Base-by-base conservation (phyloP, 2,888 invertebrate genomes). In the Heterodera filipjevi region DNA sequence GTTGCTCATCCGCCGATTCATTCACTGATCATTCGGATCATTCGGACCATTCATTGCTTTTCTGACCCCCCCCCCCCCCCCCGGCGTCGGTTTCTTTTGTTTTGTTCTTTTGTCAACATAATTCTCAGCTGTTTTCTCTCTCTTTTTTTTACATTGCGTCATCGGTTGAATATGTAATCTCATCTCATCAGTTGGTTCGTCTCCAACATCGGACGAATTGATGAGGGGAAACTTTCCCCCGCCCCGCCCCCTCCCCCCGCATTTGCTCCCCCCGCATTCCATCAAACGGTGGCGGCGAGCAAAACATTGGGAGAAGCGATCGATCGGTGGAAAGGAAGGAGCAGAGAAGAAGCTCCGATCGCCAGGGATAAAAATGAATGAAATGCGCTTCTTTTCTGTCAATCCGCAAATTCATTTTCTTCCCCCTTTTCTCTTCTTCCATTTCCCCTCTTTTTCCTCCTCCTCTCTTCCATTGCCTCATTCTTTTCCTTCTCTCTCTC, bases 291-390 rank as follows among this genome's bases (percentile, higher is more conserved):
- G 39, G 39, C 5, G 10, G 39, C 53, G 59, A 27, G 19, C 59
- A 59, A 27, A 59, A 59, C 10, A 22, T 59, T 59, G n/a, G 59
- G 59, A n/a, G n/a, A 59, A 59, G 59, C 59, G 59, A 59, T 59
- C 59, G 59, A 59, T 59, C 59, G n/a, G 59, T 27, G 59, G 27
- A 59, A 59, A 12, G 53, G 5, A 22, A 27, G 27, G 10, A 59
- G 27, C n/a, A 5, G 59, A n/a, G 5, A 3, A n/a, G 0, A 8
- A 59, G 59, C 27, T 10, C 1, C 2, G 8, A n/a, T 8, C 8
- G 8, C 22, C n/a, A 49, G 49, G 16, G 49, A 49, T 16, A 49
- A 3, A 14, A 49, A 49, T 49, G 14, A 49, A 19, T 49, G 39
- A 12, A 39, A 19, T 49, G 49, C 44, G 44, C 49, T 49, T 49